Percentiles rank a stretch among this genome's conserved stretches.
These are phyloP conservation scores for Reticulitermes speratus DNA, from an alignment of 1,140 invertebrate genomes.

Conservation along the genomic window DNA sequence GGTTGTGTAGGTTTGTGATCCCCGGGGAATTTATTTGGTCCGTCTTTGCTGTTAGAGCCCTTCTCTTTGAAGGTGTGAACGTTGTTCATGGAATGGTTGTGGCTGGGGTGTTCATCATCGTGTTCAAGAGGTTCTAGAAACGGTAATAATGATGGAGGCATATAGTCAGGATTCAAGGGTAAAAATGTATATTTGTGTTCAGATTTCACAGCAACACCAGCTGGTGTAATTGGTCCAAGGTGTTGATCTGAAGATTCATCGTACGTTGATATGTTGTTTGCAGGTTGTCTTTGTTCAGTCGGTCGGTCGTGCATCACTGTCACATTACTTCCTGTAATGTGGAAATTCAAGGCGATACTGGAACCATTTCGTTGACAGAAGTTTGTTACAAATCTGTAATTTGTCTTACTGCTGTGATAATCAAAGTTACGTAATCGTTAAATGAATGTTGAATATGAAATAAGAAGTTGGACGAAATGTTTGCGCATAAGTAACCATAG, in stretches of 20 bases:
- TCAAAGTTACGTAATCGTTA: too few relatives aligned
- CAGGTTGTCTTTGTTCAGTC: slow-evolving; percentile 41
- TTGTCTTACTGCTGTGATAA: too few relatives aligned
- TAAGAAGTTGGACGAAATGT: too few relatives aligned
- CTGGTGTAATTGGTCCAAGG: not conserved
- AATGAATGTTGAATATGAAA: too few relatives aligned
- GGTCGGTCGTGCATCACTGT: slow-evolving; percentile 43
- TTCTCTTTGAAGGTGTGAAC: not conserved
- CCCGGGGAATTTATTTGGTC: not conserved
- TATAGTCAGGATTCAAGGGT: not conserved
- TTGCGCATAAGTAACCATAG: too few relatives aligned
- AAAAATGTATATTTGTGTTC: not conserved
- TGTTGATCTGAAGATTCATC: not conserved
- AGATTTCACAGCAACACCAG: not conserved
- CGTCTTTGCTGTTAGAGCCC: not conserved
- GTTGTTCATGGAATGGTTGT: not conserved
- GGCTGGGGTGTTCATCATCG: not conserved
- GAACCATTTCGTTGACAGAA: too few relatives aligned
- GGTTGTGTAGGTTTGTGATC: not conserved
- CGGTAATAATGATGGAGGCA: not conserved
- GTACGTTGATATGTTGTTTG: slow-evolving; percentile 40
- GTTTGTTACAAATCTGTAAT: too few relatives aligned
- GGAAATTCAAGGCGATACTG: slow-evolving; percentile 40
- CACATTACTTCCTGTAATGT: slow-evolving; percentile 49
- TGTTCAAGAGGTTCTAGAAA: not conserved